phyloP scores from a whole-genome alignment of 2,113 vertebrate genomes.

The Pelecanoides urinatrix region DNA sequence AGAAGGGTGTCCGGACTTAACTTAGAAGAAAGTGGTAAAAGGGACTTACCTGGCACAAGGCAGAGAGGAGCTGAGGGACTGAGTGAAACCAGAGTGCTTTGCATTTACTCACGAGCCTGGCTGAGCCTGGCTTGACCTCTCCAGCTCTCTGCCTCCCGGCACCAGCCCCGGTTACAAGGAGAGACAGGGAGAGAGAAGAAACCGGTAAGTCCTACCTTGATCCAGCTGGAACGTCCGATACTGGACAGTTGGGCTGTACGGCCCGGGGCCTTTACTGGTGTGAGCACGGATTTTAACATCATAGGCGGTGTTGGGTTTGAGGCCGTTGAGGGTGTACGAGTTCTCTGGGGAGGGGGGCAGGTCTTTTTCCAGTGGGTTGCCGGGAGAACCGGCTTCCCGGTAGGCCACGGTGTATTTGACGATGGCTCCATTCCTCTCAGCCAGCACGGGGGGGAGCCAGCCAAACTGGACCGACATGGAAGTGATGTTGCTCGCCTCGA shows the following conservation, averaged over 20 bases:
- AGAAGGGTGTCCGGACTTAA: constrained; percentile 72
- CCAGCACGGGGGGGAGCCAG: constrained; percentile 92
- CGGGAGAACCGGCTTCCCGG: constrained; percentile 78
- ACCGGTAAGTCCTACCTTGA: constrained; percentile 92
- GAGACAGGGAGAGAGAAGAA: constrained; percentile 71
- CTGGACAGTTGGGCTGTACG: constrained; percentile 95
- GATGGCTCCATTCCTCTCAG: constrained; percentile 91
- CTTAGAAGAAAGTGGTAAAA: constrained; percentile 68
- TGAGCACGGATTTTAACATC: constrained; percentile 97
- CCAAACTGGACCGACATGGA: constrained; percentile 89
- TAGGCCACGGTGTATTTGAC: constrained; percentile 95
- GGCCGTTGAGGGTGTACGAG: constrained; percentile 88
- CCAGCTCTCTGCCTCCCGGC: constrained; percentile 69
- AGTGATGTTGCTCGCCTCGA: constrained; percentile 83
- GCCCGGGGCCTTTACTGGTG: constrained; percentile 96
- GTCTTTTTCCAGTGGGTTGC: constrained; percentile 80
- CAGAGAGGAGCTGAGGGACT: constrained; percentile 63
- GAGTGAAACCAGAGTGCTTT: constrained; percentile 52
- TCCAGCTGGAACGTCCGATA: constrained; percentile 94
- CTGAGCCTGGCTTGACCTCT: constrained; percentile 57
- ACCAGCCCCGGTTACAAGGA: constrained; percentile 65
- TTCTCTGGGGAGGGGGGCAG: constrained; percentile 82
- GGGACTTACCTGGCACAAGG: constrained; percentile 72
- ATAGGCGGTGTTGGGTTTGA: constrained; percentile 92
- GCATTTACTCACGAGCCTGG: constrained; percentile 67